A percentile compares a stretch with the other conserved stretches of the same genome.
Evolutionary conservation across 2,113 vertebrate species (phyloP).

Genomic region (Paralichthys olivaceus): DNA sequence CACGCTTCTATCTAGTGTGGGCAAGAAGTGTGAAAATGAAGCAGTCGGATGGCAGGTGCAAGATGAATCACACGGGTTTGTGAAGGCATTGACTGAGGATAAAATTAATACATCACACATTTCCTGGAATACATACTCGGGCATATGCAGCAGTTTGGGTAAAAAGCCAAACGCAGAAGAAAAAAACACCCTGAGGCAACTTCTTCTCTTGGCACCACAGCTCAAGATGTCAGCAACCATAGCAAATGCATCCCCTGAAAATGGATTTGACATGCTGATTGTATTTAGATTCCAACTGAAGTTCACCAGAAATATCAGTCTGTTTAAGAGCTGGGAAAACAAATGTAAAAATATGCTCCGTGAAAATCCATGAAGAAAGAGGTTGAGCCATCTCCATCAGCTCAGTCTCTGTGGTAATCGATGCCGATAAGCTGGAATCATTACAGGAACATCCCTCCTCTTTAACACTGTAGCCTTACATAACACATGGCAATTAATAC

Average conservation of each 20-base stretch:
- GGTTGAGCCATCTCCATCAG: constrained; percentile 43
- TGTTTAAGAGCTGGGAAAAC: constrained; percentile 5
- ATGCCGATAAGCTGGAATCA: constrained; percentile 55
- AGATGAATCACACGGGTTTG: constrained; percentile 31
- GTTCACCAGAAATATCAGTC: constrained; percentile 35
- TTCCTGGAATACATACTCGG: constrained; percentile 43
- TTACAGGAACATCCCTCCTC: constrained; percentile 38
- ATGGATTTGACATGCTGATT: constrained; percentile 2
- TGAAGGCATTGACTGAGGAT: constrained; percentile 21
- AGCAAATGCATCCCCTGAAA: background rate
- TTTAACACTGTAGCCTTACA: constrained; percentile 63
- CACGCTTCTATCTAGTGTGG: constrained; percentile 17
- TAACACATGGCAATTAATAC: constrained; percentile 76
- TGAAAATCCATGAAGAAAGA: constrained; percentile 19
- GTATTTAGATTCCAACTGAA: constrained; percentile 17
- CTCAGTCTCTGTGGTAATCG: constrained; percentile 61
- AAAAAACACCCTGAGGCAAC: constrained; percentile 10
- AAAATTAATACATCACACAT: constrained; percentile 52
- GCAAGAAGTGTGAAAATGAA: constrained; percentile 43
- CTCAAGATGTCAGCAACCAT: background rate
- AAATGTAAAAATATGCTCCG: constrained; percentile 5
- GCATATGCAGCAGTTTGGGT: constrained; percentile 33
- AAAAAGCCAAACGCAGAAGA: background rate
- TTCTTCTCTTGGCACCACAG: background rate
- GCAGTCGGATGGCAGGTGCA: constrained; percentile 38